phyloP scores from a whole-genome alignment of 1,140 invertebrate genomes.

The Dendroctonus valens region DNA sequence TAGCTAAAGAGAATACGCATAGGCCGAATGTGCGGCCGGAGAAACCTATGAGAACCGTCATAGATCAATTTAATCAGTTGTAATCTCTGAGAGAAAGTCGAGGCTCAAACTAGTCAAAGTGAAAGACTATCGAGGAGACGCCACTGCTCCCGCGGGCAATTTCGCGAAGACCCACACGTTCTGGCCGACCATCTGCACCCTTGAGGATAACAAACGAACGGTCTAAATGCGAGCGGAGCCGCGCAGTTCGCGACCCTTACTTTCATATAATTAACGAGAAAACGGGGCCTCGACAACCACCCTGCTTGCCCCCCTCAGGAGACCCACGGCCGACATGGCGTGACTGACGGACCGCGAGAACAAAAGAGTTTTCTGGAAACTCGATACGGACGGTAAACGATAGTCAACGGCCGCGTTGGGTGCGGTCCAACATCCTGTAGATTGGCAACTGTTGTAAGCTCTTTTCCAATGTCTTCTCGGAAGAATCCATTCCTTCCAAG shows the following conservation, averaged over 20 bases:
- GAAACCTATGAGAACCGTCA: background rate
- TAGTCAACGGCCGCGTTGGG: constrained; percentile 10
- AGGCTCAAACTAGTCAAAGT: background rate
- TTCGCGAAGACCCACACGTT: constrained; percentile 20
- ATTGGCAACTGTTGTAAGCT: background rate
- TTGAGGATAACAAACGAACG: constrained; percentile 13
- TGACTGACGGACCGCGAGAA: constrained; percentile 22
- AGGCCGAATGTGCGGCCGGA: background rate
- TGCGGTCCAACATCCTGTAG: constrained; percentile 1
- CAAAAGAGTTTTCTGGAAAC: constrained; percentile 26
- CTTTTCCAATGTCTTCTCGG: background rate
- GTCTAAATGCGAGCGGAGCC: constrained; percentile 3
- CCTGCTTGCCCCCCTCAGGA: background rate
- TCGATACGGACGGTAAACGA: constrained; percentile 20
- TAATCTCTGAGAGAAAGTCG: background rate
- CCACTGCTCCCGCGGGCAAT: constrained; percentile 12
- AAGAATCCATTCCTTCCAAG: background rate
- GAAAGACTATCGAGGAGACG: constrained; percentile 1
- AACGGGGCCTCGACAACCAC: background rate
- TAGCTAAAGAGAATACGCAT: background rate
- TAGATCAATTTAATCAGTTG: background rate
- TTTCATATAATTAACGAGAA: constrained; percentile 29
- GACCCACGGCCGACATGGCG: constrained; percentile 7
- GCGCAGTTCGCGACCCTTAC: background rate
- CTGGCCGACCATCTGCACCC: constrained; percentile 18